phyloP scores from a whole-genome alignment of 1,140 invertebrate species.

The Drosophila rufa region DNA sequence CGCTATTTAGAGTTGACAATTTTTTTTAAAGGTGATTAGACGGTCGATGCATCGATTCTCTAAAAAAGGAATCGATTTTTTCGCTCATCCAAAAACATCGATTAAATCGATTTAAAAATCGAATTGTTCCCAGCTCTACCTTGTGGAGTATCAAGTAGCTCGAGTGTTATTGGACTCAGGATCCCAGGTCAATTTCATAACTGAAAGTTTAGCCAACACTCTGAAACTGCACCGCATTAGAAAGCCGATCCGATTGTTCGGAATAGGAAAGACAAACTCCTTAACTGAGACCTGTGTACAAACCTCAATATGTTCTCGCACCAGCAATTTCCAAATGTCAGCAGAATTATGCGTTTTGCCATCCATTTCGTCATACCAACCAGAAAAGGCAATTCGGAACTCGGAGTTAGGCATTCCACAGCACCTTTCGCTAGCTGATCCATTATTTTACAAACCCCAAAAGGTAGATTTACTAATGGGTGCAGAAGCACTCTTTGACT shows the following conservation, averaged over 20 bases:
- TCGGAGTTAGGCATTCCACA: background rate
- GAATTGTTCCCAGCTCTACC: background rate
- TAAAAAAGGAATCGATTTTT: too few species aligned
- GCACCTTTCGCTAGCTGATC: slow-evolving; percentile 1
- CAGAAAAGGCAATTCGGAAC: background rate
- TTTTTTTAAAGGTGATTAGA: too few species aligned
- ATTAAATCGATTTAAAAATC: too few species aligned
- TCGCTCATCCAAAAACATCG: too few species aligned
- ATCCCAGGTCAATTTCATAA: background rate
- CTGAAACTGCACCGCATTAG: background rate
- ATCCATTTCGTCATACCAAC: too few species aligned
- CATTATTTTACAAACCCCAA: slow-evolving; percentile 1
- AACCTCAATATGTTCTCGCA: too few species aligned
- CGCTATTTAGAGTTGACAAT: too few species aligned
- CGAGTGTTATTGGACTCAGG: background rate
- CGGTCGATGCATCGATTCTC: too few species aligned
- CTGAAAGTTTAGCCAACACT: background rate
- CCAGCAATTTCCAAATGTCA: background rate
- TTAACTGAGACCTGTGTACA: too few species aligned
- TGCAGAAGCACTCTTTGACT: too few species aligned
- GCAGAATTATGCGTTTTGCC: background rate
- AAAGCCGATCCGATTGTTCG: background rate
- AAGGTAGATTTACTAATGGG: background rate
- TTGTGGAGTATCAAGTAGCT: slow-evolving; percentile 1
- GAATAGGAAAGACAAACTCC: too few species aligned